Evolutionary conservation across 2,113 vertebrate species (phyloP), one percentile per base, ranked within the genome.

Genomic region (Corydoras sp.): DNA sequence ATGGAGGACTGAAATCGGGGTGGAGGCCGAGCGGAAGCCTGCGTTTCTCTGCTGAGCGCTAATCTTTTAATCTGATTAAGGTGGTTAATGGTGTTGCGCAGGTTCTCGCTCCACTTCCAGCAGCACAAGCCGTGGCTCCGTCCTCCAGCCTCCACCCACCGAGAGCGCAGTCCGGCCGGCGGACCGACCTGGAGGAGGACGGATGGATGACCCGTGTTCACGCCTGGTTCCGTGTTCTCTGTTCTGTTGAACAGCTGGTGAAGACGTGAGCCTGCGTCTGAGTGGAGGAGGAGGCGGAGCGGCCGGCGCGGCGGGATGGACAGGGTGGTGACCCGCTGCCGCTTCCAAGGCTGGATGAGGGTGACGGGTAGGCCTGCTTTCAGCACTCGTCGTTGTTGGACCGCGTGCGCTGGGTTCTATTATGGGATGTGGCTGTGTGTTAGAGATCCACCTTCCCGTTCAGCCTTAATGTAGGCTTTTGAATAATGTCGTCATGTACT

Each of bases 281-380:
- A 15, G 5, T 7, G 18, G 13, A 15, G 18, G 71, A 43, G n/a
- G n/a, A 24, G 29, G 55, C 50, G 56, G 43, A 48, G 35, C 49
- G 48, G 58, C 31, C 3, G 10, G 1, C 29, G 9, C 54, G 24
- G 10, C 58, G 14, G 18, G 9, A 72, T 78, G 72, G 54, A 51
- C 14, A 13, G 30, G 7, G 7, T 59, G 30, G 64, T 74, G 43
- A 78, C 68, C 59, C 76, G 70, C 69, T 71, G 86, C 82, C 83
- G 85, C 12, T 78, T 84, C 59, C 82, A 87, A 68, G 86, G 85
- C 63, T 88, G 85, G 85, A 87, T 88, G 86, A 78, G 80, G 7
- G 85, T 87, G 62, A 84, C 81, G 10, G 85, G 87, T 88, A 76
- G 83, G 87, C 80, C 48, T 15, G 8, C 70, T 30, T 13, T 35